Conservation (phyloP, 1,140 invertebrate genomes). For the Drosophila cardini region DNA sequence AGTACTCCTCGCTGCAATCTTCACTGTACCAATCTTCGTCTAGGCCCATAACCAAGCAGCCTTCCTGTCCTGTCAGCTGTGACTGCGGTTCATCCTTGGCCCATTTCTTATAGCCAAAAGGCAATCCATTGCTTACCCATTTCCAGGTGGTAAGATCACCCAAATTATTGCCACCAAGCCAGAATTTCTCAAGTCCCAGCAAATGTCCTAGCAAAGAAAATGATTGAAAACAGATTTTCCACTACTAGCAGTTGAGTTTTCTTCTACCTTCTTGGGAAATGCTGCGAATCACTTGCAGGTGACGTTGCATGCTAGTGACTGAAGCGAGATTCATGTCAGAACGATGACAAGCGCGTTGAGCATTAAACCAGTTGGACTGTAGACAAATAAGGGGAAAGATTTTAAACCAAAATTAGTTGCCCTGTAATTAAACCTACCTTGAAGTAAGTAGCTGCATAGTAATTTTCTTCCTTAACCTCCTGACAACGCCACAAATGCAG, state of each 20-base stretch:
- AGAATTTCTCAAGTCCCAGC: slow-evolving; percentile 45
- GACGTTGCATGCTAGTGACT: slow-evolving; percentile 38
- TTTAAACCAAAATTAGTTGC: neutral
- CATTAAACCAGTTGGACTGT: slow-evolving; percentile 58
- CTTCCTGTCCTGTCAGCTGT: slow-evolving; percentile 1
- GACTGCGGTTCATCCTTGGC: slow-evolving; percentile 27
- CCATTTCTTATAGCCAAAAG: slow-evolving; percentile 60
- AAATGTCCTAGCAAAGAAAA: slow-evolving; percentile 11
- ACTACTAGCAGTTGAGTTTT: too few relatives aligned
- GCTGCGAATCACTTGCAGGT: slow-evolving; percentile 37
- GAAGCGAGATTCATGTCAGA: slow-evolving; percentile 51
- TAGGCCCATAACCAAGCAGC: slow-evolving; percentile 39
- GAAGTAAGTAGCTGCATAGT: slow-evolving; percentile 31
- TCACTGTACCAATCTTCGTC: slow-evolving; percentile 56
- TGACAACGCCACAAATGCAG: slow-evolving; percentile 18
- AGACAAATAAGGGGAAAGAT: neutral
- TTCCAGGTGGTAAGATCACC: slow-evolving; percentile 37
- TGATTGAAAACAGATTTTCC: neutral
- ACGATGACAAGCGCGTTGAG: slow-evolving; percentile 51
- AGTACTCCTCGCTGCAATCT: slow-evolving; percentile 31
- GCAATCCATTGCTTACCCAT: slow-evolving; percentile 55
- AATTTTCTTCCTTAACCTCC: slow-evolving; percentile 5
- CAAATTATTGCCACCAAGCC: slow-evolving; percentile 62
- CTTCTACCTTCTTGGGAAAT: slow-evolving; percentile 46
- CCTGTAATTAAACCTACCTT: slow-evolving; percentile 34